Conservation (phyloP, 1,140 invertebrate genomes). For the Drosophila mojavensis region DNA sequence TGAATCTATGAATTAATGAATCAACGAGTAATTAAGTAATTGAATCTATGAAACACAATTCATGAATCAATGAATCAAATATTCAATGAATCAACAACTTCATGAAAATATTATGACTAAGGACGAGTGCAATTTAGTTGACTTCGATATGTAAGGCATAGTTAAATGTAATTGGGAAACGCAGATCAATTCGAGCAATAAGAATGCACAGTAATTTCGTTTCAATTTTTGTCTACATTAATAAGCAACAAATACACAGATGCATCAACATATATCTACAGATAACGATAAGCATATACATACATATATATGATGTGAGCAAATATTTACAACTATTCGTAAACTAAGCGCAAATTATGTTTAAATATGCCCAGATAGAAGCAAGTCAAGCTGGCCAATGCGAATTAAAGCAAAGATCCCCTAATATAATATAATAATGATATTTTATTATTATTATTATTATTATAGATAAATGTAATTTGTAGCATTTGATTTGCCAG, state of each 20-base stretch:
- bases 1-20: too few species aligned
- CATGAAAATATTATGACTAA: constrained; percentile 20
- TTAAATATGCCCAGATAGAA: constrained; percentile 22
- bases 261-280: constrained; percentile 3
- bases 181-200: constrained; percentile 30
- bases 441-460: neutral
- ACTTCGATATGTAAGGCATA: constrained; percentile 38
- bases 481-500: constrained; percentile 8
- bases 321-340: constrained; percentile 39
- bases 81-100: neutral
- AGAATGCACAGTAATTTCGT: constrained; percentile 16
- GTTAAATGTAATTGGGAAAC: constrained; percentile 45
- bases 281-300: constrained; percentile 8
- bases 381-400: constrained; percentile 15
- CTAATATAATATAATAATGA: constrained; percentile 2
- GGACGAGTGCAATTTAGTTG: constrained; percentile 30
- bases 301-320: constrained; percentile 12
- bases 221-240: constrained; percentile 28
- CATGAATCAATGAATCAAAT: too few species aligned
- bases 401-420: neutral
- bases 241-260: constrained; percentile 10
- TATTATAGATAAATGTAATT: neutral
- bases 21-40: too few species aligned
- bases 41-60: too few species aligned
- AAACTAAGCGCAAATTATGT: constrained; percentile 41